Conservation (phyloP, 1,140 invertebrate species). For the Triops cancriformis region DNA sequence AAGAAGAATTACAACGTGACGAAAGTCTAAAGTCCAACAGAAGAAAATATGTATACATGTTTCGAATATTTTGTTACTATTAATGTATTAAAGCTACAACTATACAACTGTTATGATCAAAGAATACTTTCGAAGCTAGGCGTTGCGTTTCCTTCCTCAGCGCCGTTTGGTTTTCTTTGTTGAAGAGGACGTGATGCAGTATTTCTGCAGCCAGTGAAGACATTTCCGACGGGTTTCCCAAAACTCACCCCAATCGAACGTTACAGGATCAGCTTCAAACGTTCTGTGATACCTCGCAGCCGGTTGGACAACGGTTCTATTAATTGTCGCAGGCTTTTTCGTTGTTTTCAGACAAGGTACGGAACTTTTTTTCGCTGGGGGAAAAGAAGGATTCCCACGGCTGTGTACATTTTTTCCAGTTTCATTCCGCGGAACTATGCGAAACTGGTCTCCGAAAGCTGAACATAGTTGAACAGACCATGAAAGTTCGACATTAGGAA, state of each 20-base stretch:
- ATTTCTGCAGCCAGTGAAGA: background rate
- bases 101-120: background rate
- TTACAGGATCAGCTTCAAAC: background rate
- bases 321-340: background rate
- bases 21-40: constrained; percentile 17
- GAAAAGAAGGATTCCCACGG: background rate
- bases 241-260: background rate
- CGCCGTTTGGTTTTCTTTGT: background rate
- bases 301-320: background rate
- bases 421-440: background rate
- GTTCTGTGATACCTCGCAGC: background rate
- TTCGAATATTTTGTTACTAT: background rate
- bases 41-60: background rate
- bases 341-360: background rate
- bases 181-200: background rate
- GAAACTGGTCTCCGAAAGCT: background rate
- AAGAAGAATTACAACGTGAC: constrained; percentile 23
- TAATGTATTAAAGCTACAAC: background rate
- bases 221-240: background rate
- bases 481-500: background rate
- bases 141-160: background rate
- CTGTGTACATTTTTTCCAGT: background rate
- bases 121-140: background rate
- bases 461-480: background rate
- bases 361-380: background rate